phyloP scores from a whole-genome alignment of 2,888 invertebrate genomes.

The Brenthis ino region DNA sequence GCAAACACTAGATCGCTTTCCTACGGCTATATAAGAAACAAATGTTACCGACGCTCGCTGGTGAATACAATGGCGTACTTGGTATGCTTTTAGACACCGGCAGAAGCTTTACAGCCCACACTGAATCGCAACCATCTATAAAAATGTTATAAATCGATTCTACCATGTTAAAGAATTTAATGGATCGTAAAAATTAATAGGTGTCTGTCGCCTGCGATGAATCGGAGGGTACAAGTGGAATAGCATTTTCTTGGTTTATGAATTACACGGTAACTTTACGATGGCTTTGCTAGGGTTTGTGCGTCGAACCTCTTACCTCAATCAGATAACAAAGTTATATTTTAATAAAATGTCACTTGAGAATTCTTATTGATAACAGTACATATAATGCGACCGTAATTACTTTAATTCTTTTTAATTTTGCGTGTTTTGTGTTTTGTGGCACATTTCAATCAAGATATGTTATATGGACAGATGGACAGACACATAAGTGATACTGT shows the following conservation, averaged over 20 bases:
- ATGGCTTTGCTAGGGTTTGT: constrained; percentile 44
- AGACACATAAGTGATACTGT: too few species aligned
- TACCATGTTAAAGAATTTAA: constrained; percentile 78
- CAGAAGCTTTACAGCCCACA: constrained; percentile 69
- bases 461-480: too few species aligned
- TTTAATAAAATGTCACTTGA: too few species aligned
- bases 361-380: too few species aligned
- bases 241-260: constrained; percentile 70
- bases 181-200: constrained; percentile 80
- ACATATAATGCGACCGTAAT: too few species aligned
- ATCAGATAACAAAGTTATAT: constrained; percentile 65
- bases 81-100: constrained; percentile 54
- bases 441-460: too few species aligned
- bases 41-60: constrained; percentile 9
- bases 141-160: constrained; percentile 79
- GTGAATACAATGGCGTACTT: constrained; percentile 17
- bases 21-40: constrained; percentile 3
- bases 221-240: constrained; percentile 50
- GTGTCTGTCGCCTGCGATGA: constrained; percentile 61
- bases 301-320: constrained; percentile 65
- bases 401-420: too few species aligned
- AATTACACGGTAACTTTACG: constrained; percentile 73
- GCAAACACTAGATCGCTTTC: constrained; percentile 5
- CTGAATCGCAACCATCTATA: constrained; percentile 67
- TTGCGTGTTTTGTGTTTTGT: too few species aligned